phyloP scores from a whole-genome alignment of 2,888 invertebrate genomes.

The Escarpia spicata region DNA sequence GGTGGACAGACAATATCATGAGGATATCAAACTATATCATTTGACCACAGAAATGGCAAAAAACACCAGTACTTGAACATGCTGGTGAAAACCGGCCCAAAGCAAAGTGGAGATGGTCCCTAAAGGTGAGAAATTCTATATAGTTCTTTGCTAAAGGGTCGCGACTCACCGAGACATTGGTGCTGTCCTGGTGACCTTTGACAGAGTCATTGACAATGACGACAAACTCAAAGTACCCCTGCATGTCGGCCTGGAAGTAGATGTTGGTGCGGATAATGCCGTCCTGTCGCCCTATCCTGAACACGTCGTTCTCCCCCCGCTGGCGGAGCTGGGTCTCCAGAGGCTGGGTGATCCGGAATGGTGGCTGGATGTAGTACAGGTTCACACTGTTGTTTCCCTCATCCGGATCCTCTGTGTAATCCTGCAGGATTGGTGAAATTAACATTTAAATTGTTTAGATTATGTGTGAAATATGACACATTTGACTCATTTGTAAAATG shows the following conservation, averaged over 20 bases:
- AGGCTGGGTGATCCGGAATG: slow-evolving; percentile 41
- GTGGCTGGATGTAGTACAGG: slow-evolving; percentile 41
- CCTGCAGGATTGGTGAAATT: slow-evolving; percentile 41
- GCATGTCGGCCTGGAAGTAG: slow-evolving; percentile 95
- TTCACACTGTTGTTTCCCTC: slow-evolving; percentile 74
- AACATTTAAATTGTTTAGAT: no score
- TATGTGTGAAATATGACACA: no score
- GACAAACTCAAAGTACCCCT: slow-evolving; percentile 94
- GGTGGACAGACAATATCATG: no score
- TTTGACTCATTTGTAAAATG: no score
- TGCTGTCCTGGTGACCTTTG: slow-evolving; percentile 80
- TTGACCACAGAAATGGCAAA: no score
- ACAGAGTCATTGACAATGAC: slow-evolving; percentile 89
- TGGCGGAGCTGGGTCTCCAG: slow-evolving; percentile 39
- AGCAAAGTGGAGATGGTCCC: no score
- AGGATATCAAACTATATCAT: no score
- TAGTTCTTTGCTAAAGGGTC: not conserved
- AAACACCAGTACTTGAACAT: no score
- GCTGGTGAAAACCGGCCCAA: no score
- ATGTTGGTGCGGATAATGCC: slow-evolving; percentile 82
- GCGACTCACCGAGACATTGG: slow-evolving; percentile 77
- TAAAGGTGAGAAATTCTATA: no score
- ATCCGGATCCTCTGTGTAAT: slow-evolving; percentile 77
- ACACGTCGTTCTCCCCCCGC: slow-evolving; percentile 43
- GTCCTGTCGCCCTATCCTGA: slow-evolving; percentile 50